Conservation (phyloP, 2,888 invertebrate genomes). For the Dryadula phaetusa region DNA sequence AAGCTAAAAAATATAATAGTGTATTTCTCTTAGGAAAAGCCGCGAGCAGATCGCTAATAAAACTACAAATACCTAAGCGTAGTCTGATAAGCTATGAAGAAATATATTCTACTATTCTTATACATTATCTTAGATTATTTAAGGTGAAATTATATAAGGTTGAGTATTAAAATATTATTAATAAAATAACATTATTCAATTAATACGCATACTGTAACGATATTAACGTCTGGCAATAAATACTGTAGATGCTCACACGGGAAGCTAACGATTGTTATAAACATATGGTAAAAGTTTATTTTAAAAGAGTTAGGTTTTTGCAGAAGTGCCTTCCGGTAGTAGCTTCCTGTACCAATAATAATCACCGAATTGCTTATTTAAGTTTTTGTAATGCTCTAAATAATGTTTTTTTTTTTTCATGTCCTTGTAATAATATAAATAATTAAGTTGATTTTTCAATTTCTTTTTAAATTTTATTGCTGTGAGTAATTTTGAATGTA, state of each 20-base stretch:
- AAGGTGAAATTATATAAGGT: no score
- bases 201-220: not conserved
- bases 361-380: not conserved
- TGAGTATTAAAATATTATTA: not conserved
- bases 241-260: slow-evolving; percentile 1
- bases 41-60: no score
- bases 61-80: no score
- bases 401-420: not conserved
- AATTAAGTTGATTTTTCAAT: not conserved
- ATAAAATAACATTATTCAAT: not conserved
- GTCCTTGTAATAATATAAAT: no score
- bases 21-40: no score
- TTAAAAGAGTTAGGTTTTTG: slow-evolving; percentile 4
- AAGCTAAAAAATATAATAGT: no score
- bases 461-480: no score
- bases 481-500: no score
- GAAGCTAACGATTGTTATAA: not conserved
- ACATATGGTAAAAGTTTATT: slow-evolving; percentile 6
- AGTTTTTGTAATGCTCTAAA: not conserved
- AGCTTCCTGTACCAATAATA: slow-evolving; percentile 1
- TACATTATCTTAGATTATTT: no score
- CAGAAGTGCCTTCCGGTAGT: slow-evolving; percentile 6
- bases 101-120: no score
- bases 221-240: slow-evolving; percentile 5
- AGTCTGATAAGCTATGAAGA: no score